Conservation (phyloP, 2,888 invertebrate species). For the Ophonus ardosiacus region DNA sequence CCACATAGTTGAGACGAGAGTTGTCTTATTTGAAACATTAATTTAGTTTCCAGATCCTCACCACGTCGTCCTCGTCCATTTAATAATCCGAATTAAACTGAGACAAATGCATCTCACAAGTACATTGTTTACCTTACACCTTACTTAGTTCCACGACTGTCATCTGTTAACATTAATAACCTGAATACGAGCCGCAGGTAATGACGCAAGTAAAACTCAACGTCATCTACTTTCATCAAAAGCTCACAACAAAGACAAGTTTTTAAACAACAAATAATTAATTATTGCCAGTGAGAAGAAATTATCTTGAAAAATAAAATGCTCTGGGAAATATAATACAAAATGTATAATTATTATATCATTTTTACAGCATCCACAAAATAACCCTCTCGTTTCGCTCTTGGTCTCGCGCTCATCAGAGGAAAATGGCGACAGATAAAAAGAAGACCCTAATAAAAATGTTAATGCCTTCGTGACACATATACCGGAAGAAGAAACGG, state of each 20-base stretch:
- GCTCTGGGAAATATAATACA: conserved; percentile 30
- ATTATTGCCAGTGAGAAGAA: conserved; percentile 18
- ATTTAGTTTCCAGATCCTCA: conserved; percentile 33
- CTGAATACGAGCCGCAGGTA: conserved; percentile 47
- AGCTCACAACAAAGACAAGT: conserved; percentile 20
- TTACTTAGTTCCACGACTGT: conserved; percentile 58
- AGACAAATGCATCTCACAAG: conserved; percentile 58
- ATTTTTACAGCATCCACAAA: conserved; percentile 50
- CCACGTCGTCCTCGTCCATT: conserved; percentile 58
- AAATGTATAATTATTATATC: conserved; percentile 57
- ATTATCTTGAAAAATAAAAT: conserved; percentile 19
- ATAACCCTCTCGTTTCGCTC: conserved; percentile 52
- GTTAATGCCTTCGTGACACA: conserved; percentile 56
- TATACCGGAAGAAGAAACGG: conserved; percentile 31
- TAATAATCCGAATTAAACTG: conserved; percentile 54
- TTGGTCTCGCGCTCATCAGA: conserved; percentile 50
- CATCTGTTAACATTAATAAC: conserved; percentile 61
- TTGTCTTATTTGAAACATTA: conserved; percentile 38
- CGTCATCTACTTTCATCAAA: conserved; percentile 39
- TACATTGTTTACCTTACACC: conserved; percentile 56
- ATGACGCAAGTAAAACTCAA: conserved; percentile 43
- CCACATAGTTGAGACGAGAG: background rate
- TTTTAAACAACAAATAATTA: conserved; percentile 41
- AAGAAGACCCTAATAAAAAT: conserved; percentile 58
- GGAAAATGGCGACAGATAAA: conserved; percentile 54